Percentiles rank a stretch among this genome's conserved stretches.
Conservation (phyloP, 2,888 invertebrate genomes). For the Caenorhabditis sinica region DNA sequence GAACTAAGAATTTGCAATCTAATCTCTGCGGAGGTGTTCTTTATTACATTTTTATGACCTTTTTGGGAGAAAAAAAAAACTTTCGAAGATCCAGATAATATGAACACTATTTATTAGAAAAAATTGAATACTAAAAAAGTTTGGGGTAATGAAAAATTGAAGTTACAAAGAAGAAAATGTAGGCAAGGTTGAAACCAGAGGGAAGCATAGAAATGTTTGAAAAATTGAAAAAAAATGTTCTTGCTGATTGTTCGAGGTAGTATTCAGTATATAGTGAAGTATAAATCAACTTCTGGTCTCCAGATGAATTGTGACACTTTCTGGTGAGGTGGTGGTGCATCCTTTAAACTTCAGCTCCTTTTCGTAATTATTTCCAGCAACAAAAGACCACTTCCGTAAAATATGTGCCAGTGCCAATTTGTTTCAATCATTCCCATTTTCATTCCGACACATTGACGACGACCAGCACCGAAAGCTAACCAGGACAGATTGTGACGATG, state of each 20-base stretch:
- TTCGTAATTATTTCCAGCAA: constrained; percentile 66
- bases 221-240: too few relatives aligned
- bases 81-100: too few relatives aligned
- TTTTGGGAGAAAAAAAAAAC: not conserved
- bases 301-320: constrained; percentile 1
- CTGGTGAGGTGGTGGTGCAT: constrained; percentile 13
- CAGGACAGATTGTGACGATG: constrained; percentile 63
- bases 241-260: too few relatives aligned
- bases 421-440: constrained; percentile 78
- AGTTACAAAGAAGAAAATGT: too few relatives aligned
- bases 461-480: constrained; percentile 80
- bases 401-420: constrained; percentile 74
- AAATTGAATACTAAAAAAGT: too few relatives aligned
- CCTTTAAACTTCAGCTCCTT: not conserved
- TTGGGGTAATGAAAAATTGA: too few relatives aligned
- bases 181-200: too few relatives aligned
- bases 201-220: too few relatives aligned
- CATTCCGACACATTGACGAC: constrained; percentile 80
- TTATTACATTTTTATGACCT: not conserved
- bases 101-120: too few relatives aligned
- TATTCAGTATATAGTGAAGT: too few relatives aligned
- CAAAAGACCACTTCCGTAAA: constrained; percentile 70
- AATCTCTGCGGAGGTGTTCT: not conserved
- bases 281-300: not conserved
- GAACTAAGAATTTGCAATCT: too few relatives aligned